phyloP scores from a whole-genome alignment of 1,140 invertebrate species.

The Cherax quadricarinatus region DNA sequence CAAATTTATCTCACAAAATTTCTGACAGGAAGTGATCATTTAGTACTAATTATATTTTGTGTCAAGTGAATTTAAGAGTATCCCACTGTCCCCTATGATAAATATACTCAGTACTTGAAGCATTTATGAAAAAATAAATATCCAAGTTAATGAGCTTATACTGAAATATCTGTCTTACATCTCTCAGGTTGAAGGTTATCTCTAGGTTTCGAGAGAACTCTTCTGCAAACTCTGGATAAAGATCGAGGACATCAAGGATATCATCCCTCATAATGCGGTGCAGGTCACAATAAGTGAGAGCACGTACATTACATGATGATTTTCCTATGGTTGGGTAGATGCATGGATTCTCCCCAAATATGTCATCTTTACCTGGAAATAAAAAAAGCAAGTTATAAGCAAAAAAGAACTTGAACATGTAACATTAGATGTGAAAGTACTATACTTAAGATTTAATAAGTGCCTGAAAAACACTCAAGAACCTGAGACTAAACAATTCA shows the following conservation, averaged over 20 bases:
- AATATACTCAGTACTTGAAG: too few relatives aligned
- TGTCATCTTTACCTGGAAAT: slow-evolving; percentile 93
- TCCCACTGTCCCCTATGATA: too few relatives aligned
- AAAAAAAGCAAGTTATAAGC: not conserved
- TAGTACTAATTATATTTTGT: too few relatives aligned
- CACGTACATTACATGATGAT: slow-evolving; percentile 97
- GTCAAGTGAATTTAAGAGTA: too few relatives aligned
- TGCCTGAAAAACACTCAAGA: too few relatives aligned
- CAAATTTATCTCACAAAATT: too few relatives aligned
- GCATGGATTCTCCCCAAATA: slow-evolving; percentile 99
- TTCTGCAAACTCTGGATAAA: slow-evolving; percentile 97
- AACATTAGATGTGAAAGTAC: not conserved
- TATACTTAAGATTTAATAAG: too few relatives aligned
- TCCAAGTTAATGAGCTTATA: not conserved
- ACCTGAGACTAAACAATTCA: too few relatives aligned
- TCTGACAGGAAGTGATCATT: too few relatives aligned
- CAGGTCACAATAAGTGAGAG: slow-evolving; percentile 99
- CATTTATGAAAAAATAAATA: too few relatives aligned
- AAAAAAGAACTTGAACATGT: not conserved
- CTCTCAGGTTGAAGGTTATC: slow-evolving; percentile 97
- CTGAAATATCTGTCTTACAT: slow-evolving; percentile 83
- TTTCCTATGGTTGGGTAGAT: slow-evolving; percentile 95
- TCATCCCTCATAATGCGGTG: slow-evolving; percentile 98
- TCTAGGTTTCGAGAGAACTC: slow-evolving; percentile 95
- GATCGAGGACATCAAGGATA: slow-evolving; percentile 95